These are phyloP conservation scores for Gonioctena quinquepunctata DNA, from an alignment of 1,140 invertebrate genomes.

Conservation along the genomic window DNA sequence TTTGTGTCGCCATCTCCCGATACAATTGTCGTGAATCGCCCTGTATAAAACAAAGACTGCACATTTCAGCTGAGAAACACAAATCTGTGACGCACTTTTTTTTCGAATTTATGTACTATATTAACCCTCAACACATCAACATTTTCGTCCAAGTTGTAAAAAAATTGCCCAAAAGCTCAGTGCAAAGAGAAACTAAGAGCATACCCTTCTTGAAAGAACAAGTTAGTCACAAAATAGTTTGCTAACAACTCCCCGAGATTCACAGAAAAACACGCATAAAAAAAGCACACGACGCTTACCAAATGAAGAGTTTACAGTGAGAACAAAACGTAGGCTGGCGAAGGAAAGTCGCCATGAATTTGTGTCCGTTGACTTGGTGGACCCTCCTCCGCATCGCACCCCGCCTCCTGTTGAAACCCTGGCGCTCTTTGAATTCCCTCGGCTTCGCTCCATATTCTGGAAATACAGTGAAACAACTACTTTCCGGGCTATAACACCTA, in stretches of 20 bases:
- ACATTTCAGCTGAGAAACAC: no score
- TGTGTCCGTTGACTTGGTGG: slow-evolving; percentile 97
- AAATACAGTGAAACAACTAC: no score
- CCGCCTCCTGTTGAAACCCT: slow-evolving; percentile 88
- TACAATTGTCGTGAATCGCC: no score
- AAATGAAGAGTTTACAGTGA: slow-evolving; percentile 97
- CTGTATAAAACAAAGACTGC: no score
- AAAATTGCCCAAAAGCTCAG: neutral
- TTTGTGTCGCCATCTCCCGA: no score
- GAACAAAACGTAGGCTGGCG: slow-evolving; percentile 99
- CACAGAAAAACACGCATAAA: no score
- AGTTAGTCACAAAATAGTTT: neutral
- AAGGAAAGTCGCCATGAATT: slow-evolving; percentile 99
- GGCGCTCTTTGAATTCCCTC: slow-evolving; percentile 92
- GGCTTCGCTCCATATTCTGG: slow-evolving; percentile 57
- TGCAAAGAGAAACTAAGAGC: neutral
- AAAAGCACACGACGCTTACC: slow-evolving; percentile 73
- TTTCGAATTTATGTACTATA: no score
- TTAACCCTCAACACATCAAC: no score
- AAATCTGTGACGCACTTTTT: no score
- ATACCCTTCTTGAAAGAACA: neutral
- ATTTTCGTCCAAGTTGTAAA: no score
- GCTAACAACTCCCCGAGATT: neutral
- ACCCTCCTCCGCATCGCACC: slow-evolving; percentile 93
- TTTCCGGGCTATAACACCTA: neutral